Evolutionary conservation across 2,113 vertebrate genomes (phyloP), one percentile per base, ranked within the genome.

Genomic region (Elephantulus edwardii): DNA sequence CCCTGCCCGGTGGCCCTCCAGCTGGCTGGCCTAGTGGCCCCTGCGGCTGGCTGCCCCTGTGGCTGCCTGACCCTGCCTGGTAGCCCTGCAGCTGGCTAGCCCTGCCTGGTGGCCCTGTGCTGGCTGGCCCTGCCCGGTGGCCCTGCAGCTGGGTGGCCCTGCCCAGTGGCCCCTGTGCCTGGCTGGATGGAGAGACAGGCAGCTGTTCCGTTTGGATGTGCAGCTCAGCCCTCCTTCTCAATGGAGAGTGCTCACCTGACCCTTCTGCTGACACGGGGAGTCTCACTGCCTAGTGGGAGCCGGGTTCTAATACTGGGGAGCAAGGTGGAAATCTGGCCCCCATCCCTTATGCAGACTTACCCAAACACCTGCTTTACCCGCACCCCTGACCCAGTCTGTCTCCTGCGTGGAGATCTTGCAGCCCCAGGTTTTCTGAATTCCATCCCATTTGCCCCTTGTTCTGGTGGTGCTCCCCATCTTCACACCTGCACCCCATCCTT

Each of bases 401-500:
- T 17, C 50, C 72, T 4, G 3, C 11, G 3, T 16, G 8, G 74
- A 17, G 78, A 0, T 0, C 9, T 14, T 1, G 12, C 14, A 20
- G 24, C 58, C 16, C 30, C 28, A 3, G n/a, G 3, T 56, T 14
- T 14, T 26, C 8, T 11, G 38, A 12, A 22, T 71, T 13, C 2
- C 14, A 52, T 42, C 17, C 19, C 50, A 1, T 42, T 1, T 12
- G 3, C 5, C 35, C 8, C 1, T 0, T 30, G 22, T 28, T 38
- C 75, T 72, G 5, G 9, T 4, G 50, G 4, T 1, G 1, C 6
- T 48, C 42, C 52, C n/a, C 5, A 0, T 19, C 33, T 0, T 5
- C 0, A 1, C 0, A 2, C 35, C 24, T 26, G 28, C 33, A 6
- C 52, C 22, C 19, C 20, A 3, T 72, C 22, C 78, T 13, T 10